phyloP scores from a whole-genome alignment of 2,888 invertebrate species.

The Gonocerus acuteangulatus region DNA sequence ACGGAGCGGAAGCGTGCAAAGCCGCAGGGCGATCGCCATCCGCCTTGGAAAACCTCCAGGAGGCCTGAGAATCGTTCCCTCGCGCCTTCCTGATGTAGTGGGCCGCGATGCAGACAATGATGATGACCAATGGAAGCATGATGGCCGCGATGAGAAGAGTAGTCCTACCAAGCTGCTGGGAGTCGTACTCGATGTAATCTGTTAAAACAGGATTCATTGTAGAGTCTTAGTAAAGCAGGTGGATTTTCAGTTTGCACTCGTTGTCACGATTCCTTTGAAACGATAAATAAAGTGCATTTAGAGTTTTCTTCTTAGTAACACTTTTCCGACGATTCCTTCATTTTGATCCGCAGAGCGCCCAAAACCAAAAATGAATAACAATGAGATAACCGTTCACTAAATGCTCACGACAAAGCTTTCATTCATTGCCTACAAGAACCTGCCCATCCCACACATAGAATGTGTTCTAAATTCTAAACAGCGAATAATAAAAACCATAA shows the following conservation, averaged over 20 bases:
- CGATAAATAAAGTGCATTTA: too few relatives aligned
- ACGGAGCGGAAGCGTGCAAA: slow-evolving; percentile 8
- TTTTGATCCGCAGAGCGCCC: too few relatives aligned
- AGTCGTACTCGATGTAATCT: slow-evolving; percentile 53
- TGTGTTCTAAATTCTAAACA: too few relatives aligned
- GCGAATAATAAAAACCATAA: too few relatives aligned
- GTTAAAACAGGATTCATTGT: slow-evolving; percentile 27
- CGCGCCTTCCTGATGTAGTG: slow-evolving; percentile 29
- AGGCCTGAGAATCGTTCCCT: slow-evolving; percentile 26
- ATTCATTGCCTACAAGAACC: too few relatives aligned
- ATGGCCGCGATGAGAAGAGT: slow-evolving; percentile 65
- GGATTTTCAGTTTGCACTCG: slow-evolving; percentile 2
- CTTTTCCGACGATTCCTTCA: too few relatives aligned
- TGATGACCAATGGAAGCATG: slow-evolving; percentile 51
- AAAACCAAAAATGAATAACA: too few relatives aligned
- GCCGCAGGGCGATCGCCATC: neutral
- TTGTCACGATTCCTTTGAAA: slow-evolving; percentile 6
- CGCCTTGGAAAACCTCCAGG: slow-evolving; percentile 41
- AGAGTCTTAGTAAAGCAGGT: neutral
- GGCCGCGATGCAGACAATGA: slow-evolving; percentile 33
- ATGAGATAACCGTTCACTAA: too few relatives aligned
- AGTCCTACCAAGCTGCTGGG: slow-evolving; percentile 64
- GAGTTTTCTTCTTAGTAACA: too few relatives aligned
- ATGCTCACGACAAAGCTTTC: too few relatives aligned
- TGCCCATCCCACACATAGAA: too few relatives aligned